A percentile compares a stretch with the other conserved stretches of the same genome.
phyloP scores from a whole-genome alignment of 2,888 invertebrate genomes.

The Eretmocerus hayati region DNA sequence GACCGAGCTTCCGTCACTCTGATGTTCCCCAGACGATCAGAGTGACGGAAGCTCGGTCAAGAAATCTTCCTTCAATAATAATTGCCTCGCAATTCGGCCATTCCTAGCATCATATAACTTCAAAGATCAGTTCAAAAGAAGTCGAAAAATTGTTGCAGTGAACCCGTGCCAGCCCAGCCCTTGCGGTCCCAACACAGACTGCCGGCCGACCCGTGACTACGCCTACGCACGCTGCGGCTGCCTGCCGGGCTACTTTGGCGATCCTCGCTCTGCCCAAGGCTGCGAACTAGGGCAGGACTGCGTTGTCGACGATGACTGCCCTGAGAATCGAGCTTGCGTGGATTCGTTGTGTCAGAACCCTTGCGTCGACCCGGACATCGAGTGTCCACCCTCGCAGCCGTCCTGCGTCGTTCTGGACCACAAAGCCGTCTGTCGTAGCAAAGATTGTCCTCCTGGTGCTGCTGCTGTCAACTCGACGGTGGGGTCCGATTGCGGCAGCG shows the following conservation, averaged over 20 bases:
- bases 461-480: no score
- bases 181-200: constrained; percentile 72
- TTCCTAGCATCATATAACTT: no score
- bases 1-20: no score
- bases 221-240: constrained; percentile 82
- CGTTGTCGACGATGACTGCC: constrained; percentile 67
- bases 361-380: constrained; percentile 55
- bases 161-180: constrained; percentile 82
- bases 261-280: constrained; percentile 55
- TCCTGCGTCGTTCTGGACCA: constrained; percentile 69
- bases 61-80: no score
- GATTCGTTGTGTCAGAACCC: constrained; percentile 65
- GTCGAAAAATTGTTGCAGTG: no score
- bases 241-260: constrained; percentile 70
- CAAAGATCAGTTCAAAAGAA: no score
- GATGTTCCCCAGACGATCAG: no score
- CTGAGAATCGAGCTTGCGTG: constrained; percentile 68
- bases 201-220: constrained; percentile 76
- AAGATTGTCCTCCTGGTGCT: constrained; percentile 45
- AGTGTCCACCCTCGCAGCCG: constrained; percentile 66
- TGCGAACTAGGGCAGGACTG: constrained; percentile 72
- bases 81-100: no score
- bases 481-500: no score
- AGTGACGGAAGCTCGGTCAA: no score
- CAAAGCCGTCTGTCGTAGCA: constrained; percentile 77